These are phyloP conservation scores for Silurus asotus DNA, from an alignment of 2,113 vertebrate genomes.

Conservation along the genomic window DNA sequence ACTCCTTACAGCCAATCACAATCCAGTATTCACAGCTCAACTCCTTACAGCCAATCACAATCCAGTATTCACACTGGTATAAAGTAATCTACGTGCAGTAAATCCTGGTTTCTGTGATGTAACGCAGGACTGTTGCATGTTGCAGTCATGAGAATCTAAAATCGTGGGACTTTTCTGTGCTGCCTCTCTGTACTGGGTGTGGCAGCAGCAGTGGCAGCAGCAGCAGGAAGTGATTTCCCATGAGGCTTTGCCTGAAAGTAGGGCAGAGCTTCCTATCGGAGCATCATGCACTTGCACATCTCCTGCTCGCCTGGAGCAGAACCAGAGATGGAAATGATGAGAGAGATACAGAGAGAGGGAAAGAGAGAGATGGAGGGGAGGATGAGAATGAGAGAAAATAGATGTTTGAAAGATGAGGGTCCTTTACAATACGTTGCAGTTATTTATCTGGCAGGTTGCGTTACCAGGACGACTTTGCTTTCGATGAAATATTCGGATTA, in stretches of 20 bases:
- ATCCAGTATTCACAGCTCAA: no score
- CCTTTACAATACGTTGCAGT: neutral
- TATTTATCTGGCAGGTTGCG: neutral
- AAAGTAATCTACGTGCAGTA: no score
- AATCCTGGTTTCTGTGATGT: no score
- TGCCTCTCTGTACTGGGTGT: neutral
- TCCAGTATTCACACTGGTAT: no score
- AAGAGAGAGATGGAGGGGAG: neutral
- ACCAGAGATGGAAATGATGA: neutral
- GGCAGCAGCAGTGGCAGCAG: neutral
- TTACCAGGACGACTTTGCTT: neutral
- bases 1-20: no score
- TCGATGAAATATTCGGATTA: no score
- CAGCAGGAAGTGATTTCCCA: conserved; percentile 37
- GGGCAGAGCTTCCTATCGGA: conserved; percentile 40
- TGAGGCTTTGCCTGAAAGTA: conserved; percentile 46
- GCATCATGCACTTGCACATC: neutral
- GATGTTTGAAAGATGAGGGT: neutral
- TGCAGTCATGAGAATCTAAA: neutral
- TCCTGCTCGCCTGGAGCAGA: conserved; percentile 10
- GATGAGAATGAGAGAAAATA: neutral
- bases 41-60: no score
- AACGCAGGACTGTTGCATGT: no score
- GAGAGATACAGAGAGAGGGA: neutral
- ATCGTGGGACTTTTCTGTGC: neutral